Evolutionary conservation across 2,797 vertebrate genomes (phyloP).

Genomic region (Danio albolineatus): DNA sequence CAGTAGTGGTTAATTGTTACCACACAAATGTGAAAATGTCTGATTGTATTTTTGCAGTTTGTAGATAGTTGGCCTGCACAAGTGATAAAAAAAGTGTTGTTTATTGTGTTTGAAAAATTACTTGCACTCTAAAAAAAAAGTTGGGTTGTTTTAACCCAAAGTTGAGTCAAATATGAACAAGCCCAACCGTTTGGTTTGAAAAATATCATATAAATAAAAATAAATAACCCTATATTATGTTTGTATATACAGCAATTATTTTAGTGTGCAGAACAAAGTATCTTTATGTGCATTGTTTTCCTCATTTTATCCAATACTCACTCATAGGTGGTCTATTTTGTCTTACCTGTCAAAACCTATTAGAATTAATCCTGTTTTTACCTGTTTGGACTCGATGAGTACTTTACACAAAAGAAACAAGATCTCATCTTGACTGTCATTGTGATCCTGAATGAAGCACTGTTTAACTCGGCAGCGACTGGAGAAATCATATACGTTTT

Average conservation of each 20-base stretch:
- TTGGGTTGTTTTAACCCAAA: no score
- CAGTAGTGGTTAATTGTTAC: not conserved
- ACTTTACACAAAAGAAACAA: conserved; percentile 25
- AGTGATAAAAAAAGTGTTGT: not conserved
- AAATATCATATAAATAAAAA: no score
- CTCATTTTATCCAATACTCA: conserved; percentile 3
- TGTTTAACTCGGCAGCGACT: conserved; percentile 23
- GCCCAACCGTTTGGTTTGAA: no score
- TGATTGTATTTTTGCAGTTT: not conserved
- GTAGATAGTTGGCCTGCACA: not conserved
- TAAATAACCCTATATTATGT: no score
- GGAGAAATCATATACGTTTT: not conserved
- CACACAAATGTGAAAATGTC: not conserved
- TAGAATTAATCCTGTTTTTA: conserved; percentile 29
- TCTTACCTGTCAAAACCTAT: conserved; percentile 31
- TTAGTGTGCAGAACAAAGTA: not conserved
- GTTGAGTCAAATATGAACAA: no score
- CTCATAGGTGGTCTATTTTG: conserved; percentile 31
- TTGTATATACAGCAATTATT: no score
- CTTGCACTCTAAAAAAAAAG: no score
- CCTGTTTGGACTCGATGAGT: conserved; percentile 16
- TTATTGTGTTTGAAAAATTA: not conserved
- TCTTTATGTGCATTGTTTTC: not conserved
- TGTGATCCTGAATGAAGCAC: conserved; percentile 4
- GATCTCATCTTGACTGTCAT: not conserved